A percentile compares a stretch with the other conserved stretches of the same genome.
phyloP scores from a whole-genome alignment of 2,797 vertebrate species.

The Danio choprae region DNA sequence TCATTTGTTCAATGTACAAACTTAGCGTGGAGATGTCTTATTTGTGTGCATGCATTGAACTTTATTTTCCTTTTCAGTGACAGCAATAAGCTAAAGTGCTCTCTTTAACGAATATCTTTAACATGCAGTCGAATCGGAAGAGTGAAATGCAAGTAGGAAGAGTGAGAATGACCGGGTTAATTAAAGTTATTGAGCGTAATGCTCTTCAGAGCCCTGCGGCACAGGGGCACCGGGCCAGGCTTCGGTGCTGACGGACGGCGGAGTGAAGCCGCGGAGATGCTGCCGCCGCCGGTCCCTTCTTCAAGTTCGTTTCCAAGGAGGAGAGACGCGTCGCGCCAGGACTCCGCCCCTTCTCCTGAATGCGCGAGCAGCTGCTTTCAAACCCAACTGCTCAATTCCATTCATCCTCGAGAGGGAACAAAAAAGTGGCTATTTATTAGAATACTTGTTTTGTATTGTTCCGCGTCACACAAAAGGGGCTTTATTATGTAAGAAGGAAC shows the following conservation, averaged over 20 bases:
- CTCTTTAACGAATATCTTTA: background rate
- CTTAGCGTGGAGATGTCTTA: too few relatives aligned
- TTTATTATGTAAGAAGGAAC: slow-evolving; percentile 92
- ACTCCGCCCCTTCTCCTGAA: slow-evolving; percentile 86
- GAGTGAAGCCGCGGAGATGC: slow-evolving; percentile 43
- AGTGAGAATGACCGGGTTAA: slow-evolving; percentile 26
- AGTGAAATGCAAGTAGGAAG: slow-evolving; percentile 21
- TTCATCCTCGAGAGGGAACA: slow-evolving; percentile 91
- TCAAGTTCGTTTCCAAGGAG: slow-evolving; percentile 76
- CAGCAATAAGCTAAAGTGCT: background rate
- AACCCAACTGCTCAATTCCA: slow-evolving; percentile 92
- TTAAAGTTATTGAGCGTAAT: slow-evolving; percentile 14
- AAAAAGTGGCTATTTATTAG: slow-evolving; percentile 98
- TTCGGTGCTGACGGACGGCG: slow-evolving; percentile 54
- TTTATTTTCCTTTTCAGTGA: too few relatives aligned
- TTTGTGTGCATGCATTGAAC: too few relatives aligned
- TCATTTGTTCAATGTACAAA: too few relatives aligned
- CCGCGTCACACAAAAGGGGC: slow-evolving; percentile 92
- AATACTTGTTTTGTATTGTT: slow-evolving; percentile 99
- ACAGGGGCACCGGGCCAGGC: slow-evolving; percentile 4
- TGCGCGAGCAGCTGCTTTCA: slow-evolving; percentile 92
- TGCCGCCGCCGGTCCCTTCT: slow-evolving; percentile 66
- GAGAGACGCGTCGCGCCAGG: slow-evolving; percentile 73
- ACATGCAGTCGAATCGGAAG: background rate
- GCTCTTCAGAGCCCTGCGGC: slow-evolving; percentile 4